phyloP scores from a whole-genome alignment of 2,113 vertebrate species.

The Eira barbara region DNA sequence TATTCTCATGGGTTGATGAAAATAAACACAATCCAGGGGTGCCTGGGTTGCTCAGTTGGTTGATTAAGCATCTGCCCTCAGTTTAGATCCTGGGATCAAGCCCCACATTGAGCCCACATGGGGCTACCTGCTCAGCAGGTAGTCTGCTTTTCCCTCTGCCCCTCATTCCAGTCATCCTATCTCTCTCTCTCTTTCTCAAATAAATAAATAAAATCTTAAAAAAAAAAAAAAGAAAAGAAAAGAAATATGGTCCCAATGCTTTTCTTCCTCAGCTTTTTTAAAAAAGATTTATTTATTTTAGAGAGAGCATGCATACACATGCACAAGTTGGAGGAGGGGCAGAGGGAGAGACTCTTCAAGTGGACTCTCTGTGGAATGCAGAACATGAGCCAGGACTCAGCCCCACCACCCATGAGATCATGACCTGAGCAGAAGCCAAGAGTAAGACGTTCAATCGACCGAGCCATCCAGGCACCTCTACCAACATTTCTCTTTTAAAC shows the following conservation, averaged over 20 bases:
- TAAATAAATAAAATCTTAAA: neutral
- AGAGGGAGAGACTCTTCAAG: neutral
- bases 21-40: neutral
- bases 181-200: neutral
- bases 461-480: neutral
- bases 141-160: neutral
- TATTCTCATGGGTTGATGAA: neutral
- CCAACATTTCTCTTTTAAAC: neutral
- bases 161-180: neutral
- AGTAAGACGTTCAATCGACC: neutral
- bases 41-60: neutral
- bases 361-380: neutral
- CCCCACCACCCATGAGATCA: neutral
- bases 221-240: neutral
- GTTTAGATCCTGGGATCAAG: neutral
- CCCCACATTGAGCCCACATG: neutral
- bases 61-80: neutral
- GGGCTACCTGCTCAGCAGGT: neutral
- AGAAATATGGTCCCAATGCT: neutral
- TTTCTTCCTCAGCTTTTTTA: neutral
- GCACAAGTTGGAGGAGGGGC: neutral
- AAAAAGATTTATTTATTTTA: neutral
- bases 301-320: neutral
- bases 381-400: neutral
- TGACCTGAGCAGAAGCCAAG: neutral